Evolutionary conservation across 2,113 vertebrate species (phyloP).

Genomic region (Tretioscincus oriximinensis): DNA sequence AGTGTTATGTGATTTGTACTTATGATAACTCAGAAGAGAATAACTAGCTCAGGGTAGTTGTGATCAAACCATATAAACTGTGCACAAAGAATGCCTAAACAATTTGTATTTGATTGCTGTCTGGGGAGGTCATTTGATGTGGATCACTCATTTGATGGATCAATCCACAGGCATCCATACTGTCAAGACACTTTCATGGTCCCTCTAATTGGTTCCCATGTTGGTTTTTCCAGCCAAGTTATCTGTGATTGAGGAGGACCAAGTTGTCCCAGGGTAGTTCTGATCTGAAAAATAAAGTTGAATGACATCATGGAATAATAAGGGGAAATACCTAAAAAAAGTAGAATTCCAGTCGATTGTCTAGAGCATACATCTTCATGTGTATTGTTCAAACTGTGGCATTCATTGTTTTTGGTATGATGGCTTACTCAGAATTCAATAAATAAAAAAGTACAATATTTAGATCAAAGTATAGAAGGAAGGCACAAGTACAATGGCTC

Average conservation of each 20-base stretch:
- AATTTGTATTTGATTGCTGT: constrained; percentile 45
- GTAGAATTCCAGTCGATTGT: constrained; percentile 15
- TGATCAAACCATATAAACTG: constrained; percentile 37
- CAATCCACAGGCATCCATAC: constrained; percentile 47
- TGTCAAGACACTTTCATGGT: constrained; percentile 38
- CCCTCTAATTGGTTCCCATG: constrained; percentile 63
- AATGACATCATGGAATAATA: neutral
- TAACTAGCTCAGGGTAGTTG: constrained; percentile 38
- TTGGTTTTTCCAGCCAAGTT: constrained; percentile 50
- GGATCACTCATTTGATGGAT: constrained; percentile 25
- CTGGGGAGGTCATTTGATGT: constrained; percentile 50
- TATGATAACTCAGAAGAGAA: constrained; percentile 14
- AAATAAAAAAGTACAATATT: constrained; percentile 48
- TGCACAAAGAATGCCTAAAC: constrained; percentile 50
- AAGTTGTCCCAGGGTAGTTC: constrained; percentile 37
- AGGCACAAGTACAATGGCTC: too few species aligned
- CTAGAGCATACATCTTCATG: neutral
- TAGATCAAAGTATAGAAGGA: constrained; percentile 43
- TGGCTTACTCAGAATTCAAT: neutral
- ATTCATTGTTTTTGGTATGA: neutral
- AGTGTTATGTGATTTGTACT: constrained; percentile 16
- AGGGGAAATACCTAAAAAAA: neutral
- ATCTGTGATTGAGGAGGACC: constrained; percentile 36
- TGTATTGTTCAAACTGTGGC: neutral
- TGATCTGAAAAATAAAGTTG: constrained; percentile 24